phyloP scores from a whole-genome alignment of 2,888 invertebrate genomes.

The Athetis lepigone region DNA sequence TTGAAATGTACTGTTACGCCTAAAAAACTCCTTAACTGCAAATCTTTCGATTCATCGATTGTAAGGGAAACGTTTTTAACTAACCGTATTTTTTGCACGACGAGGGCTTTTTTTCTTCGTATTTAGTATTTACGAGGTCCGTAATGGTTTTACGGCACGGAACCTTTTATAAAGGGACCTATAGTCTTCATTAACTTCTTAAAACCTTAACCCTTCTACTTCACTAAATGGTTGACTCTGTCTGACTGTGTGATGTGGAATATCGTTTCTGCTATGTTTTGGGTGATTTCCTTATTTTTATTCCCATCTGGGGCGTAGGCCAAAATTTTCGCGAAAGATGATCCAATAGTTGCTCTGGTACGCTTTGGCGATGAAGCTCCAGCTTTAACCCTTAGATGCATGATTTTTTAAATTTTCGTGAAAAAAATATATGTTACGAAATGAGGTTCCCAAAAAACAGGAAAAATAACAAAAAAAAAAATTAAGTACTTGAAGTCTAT shows the following conservation, averaged over 20 bases:
- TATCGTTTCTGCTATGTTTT: constrained; percentile 3
- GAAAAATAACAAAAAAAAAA: too few relatives aligned
- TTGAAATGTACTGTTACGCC: constrained; percentile 51
- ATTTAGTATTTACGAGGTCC: constrained; percentile 54
- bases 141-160: constrained; percentile 61
- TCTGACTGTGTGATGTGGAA: too few relatives aligned
- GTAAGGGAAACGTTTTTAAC: too few relatives aligned
- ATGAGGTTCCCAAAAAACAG: too few relatives aligned
- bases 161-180: constrained; percentile 52
- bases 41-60: constrained; percentile 57
- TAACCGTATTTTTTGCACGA: too few relatives aligned
- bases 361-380: constrained; percentile 29
- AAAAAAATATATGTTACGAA: too few relatives aligned
- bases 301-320: constrained; percentile 27
- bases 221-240: neutral
- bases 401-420: too few relatives aligned
- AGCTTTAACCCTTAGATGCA: too few relatives aligned
- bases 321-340: constrained; percentile 36
- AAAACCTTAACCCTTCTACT: neutral
- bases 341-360: constrained; percentile 29
- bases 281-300: constrained; percentile 36
- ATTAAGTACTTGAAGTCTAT: too few relatives aligned
- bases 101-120: constrained; percentile 55
- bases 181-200: constrained; percentile 37
- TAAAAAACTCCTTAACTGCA: constrained; percentile 47